Evolutionary conservation across 1,140 invertebrate genomes (phyloP), one percentile per base, ranked within the genome.

Genomic region (Ericerus pela): DNA sequence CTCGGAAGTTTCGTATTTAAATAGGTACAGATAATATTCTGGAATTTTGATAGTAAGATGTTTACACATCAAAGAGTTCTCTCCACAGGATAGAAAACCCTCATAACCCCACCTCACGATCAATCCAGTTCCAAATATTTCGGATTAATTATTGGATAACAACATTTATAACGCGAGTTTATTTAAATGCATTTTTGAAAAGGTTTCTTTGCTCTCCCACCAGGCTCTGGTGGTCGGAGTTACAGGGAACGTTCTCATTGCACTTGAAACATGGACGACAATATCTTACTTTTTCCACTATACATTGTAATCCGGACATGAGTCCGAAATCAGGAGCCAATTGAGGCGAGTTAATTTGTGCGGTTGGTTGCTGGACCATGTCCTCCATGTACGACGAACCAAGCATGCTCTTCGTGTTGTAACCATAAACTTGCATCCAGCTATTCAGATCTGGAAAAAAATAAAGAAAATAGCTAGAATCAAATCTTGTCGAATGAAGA

Each of bases 371-470:
- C 64, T 85, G 88, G 37, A 87, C 80, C 76, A 79, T 79, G 59
- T 76, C 74, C 12, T 79, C 79, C 29, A 82, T 82, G 63, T 86
- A 88, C 37, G 80, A 77, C 0, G 80, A 84, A 22, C 87, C 88
- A 59, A 92, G 79, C 78, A 95, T 90, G 56, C 82, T 82, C 18
- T 78, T 72, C 27, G 93, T 74, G 64, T 93, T 84, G 63, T 88
- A 94, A 16, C 90, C 90, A 63, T 90, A 92, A 0, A 93, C 72
- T 58, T 82, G 78, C 57, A 95, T 67, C 91, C 91, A 95, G 55
- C 81, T 82, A 4, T 78, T 75, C 16, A 93, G 67, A 64, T 85
- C 86, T 76, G 65, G n/a, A 70, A 68, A 60, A 37, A 29, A 63
- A 51, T 14, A 4, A 43, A 6, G 20, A 12, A 20, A 11, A n/a